These are phyloP conservation scores for Pyrocephalus nanus DNA, from an alignment of 2,797 vertebrate species.

Conservation along the genomic window DNA sequence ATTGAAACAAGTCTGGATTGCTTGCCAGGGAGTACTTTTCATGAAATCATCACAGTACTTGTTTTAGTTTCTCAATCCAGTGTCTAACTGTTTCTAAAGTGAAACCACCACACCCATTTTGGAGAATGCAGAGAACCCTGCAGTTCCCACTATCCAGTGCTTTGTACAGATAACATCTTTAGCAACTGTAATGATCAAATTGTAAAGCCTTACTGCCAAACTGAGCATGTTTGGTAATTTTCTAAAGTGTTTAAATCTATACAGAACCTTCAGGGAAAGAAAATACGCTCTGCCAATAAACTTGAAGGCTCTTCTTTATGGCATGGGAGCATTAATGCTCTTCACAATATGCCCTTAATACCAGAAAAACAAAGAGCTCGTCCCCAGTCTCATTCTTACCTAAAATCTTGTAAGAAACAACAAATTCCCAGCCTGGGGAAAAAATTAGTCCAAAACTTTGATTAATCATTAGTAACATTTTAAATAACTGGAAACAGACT, in stretches of 20 bases:
- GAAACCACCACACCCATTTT: not conserved
- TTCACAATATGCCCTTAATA: not conserved
- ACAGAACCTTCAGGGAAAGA: not conserved
- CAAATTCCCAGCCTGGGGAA: not conserved
- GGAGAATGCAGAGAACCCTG: not conserved
- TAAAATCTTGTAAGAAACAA: not conserved
- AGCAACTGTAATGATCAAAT: not conserved
- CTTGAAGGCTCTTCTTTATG: not conserved
- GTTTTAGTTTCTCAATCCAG: not conserved
- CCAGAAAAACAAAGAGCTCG: not conserved
- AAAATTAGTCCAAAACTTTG: not conserved
- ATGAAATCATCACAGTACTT: not conserved
- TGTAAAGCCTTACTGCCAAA: not conserved
- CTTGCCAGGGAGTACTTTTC: not conserved
- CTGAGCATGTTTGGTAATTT: not conserved
- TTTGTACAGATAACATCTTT: not conserved
- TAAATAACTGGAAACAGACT: constrained; percentile 5
- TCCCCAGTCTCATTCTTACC: not conserved
- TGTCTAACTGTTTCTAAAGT: not conserved
- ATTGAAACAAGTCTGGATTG: not conserved
- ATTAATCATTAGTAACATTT: constrained; percentile 37
- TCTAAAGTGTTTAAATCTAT: not conserved
- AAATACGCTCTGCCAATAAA: not conserved
- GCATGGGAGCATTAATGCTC: not conserved
- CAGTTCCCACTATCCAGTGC: not conserved